A percentile compares a stretch with the other conserved stretches of the same genome.
These are phyloP conservation scores for Paguma larvata DNA, from an alignment of 2,797 vertebrate species.

Conservation along the genomic window DNA sequence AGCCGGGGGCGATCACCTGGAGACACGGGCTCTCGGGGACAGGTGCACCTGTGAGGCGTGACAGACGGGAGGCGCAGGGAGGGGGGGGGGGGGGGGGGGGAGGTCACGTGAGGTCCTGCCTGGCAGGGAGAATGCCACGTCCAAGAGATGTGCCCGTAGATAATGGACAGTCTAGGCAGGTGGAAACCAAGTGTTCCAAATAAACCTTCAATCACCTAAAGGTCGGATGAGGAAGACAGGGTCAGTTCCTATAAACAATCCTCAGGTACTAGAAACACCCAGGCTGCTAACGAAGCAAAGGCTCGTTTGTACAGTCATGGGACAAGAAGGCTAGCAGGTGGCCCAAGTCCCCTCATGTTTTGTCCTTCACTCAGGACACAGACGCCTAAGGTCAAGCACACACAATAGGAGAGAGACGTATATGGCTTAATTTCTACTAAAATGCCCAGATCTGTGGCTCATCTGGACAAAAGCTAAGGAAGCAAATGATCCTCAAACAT, in stretches of 20 bases:
- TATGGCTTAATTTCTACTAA: background rate
- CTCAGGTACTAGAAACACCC: background rate
- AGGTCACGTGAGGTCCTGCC: background rate
- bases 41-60: too few species aligned
- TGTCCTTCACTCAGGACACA: background rate
- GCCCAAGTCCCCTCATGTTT: background rate
- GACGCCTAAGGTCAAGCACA: background rate
- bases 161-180: background rate
- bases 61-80: background rate
- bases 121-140: background rate
- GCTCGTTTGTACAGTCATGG: background rate
- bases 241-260: background rate
- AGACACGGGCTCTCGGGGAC: background rate
- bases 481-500: background rate
- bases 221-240: background rate
- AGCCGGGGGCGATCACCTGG: background rate
- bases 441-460: background rate
- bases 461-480: background rate
- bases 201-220: background rate
- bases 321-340: background rate
- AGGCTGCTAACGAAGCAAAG: background rate
- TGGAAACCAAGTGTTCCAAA: background rate
- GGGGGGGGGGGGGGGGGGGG: too few species aligned
- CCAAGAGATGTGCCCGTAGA: background rate
- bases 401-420: background rate